These are phyloP conservation scores for Epirrhoe tristata DNA, from an alignment of 2,888 invertebrate species.

Conservation along the genomic window DNA sequence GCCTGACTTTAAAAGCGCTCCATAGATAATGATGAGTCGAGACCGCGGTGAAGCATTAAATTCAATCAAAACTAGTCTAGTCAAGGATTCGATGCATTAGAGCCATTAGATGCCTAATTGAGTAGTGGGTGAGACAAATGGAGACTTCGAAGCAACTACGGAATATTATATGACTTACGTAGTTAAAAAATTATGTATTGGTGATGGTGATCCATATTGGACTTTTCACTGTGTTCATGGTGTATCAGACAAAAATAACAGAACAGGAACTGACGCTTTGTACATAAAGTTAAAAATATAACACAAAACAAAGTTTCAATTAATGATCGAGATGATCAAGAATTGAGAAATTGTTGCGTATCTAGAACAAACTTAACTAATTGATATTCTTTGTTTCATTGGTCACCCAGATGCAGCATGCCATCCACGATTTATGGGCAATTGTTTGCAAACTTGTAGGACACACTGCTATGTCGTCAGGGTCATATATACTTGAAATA, in stretches of 20 bases:
- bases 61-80: conserved; percentile 10
- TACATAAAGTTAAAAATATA: no score
- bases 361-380: conserved; percentile 12
- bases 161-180: background rate
- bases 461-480: conserved; percentile 19
- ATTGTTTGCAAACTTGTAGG: conserved; percentile 37
- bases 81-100: conserved; percentile 32
- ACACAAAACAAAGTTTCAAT: background rate
- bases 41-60: conserved; percentile 17
- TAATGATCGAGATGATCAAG: background rate
- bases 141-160: conserved; percentile 10
- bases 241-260: no score
- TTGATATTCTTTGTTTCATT: conserved; percentile 15
- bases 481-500: conserved; percentile 23
- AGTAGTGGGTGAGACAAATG: conserved; percentile 20
- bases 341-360: background rate
- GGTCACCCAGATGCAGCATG: conserved; percentile 13
- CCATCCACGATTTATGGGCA: conserved; percentile 35
- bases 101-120: conserved; percentile 27
- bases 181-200: no score
- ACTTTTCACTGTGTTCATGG: no score
- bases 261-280: no score
- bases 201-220: no score
- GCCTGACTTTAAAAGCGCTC: conserved; percentile 5
- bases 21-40: background rate